A percentile compares a stretch with the other conserved stretches of the same genome.
phyloP scores from a whole-genome alignment of 2,888 invertebrate species.

The Sinohyriopsis cumingii region DNA sequence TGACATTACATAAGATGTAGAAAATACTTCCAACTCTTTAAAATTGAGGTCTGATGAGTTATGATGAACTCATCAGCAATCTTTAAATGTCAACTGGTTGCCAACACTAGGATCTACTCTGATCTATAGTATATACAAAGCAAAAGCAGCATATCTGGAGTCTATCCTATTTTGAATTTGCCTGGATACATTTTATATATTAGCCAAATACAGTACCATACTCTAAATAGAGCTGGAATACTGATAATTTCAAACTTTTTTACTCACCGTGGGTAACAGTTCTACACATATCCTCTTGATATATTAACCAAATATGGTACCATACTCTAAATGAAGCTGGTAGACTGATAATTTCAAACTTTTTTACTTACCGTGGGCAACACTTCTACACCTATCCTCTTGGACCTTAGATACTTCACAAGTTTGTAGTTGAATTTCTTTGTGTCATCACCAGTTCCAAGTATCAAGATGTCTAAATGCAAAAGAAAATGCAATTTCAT shows the following conservation, averaged over 20 bases:
- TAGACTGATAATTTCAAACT: not conserved
- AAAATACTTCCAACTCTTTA: too few species aligned
- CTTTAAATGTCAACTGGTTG: too few species aligned
- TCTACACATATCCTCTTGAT: conserved; percentile 82
- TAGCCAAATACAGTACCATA: not conserved
- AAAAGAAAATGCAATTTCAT: conserved; percentile 22
- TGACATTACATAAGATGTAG: too few species aligned
- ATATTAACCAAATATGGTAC: not conserved
- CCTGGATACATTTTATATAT: too few species aligned
- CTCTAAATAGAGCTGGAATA: not conserved
- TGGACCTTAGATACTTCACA: conserved; percentile 68
- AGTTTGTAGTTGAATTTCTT: conserved; percentile 44
- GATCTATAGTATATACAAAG: too few species aligned
- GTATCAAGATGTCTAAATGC: conserved; percentile 72
- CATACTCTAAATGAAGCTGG: not conserved
- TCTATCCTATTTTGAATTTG: too few species aligned
- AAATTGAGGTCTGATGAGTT: too few species aligned
- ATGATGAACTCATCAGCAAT: too few species aligned
- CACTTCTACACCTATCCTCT: conserved; percentile 83
- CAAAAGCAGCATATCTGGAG: too few species aligned
- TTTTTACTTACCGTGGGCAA: conserved; percentile 77
- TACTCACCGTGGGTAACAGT: conserved; percentile 79
- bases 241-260: not conserved
- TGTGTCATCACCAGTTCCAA: conserved; percentile 80
- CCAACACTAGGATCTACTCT: too few species aligned